phyloP scores from a whole-genome alignment of 2,888 invertebrate species.

The Drosophila neotestacea region DNA sequence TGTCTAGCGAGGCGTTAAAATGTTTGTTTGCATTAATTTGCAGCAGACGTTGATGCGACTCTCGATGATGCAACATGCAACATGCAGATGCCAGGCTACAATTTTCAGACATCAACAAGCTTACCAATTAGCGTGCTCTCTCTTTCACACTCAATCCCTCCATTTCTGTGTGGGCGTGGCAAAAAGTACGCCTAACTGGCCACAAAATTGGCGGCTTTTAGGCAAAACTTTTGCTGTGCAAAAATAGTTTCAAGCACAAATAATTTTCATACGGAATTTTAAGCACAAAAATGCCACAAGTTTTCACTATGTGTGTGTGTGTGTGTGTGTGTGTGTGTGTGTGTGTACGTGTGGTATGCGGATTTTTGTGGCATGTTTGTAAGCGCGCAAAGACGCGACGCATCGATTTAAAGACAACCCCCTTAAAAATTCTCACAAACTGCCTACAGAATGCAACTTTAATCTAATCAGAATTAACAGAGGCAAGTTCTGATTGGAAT shows the following conservation, averaged over 20 bases:
- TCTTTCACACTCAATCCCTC: neutral
- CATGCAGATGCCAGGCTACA: conserved; percentile 36
- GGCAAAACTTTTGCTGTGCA: conserved; percentile 25
- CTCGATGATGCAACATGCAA: conserved; percentile 34
- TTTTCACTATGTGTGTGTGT: conserved; percentile 20
- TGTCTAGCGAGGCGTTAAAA: conserved; percentile 73
- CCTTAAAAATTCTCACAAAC: conserved; percentile 24
- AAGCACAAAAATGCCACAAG: conserved; percentile 45
- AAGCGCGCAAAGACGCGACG: conserved; percentile 23
- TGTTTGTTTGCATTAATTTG: conserved; percentile 81
- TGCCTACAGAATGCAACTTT: conserved; percentile 30
- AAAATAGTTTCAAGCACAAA: conserved; percentile 48
- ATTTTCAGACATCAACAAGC: conserved; percentile 53
- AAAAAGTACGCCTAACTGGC: conserved; percentile 21
- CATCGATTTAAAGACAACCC: conserved; percentile 50
- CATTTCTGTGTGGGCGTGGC: conserved; percentile 40
- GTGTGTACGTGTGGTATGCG: conserved; percentile 14
- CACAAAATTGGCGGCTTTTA: conserved; percentile 35
- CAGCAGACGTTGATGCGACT: conserved; percentile 63
- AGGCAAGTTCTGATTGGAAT: conserved; percentile 6
- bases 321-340: conserved; percentile 18
- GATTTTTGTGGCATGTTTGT: conserved; percentile 32
- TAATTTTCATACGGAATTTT: conserved; percentile 51
- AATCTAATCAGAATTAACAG: conserved; percentile 43
- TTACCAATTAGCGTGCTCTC: conserved; percentile 64